Base-by-base conservation (phyloP, 2,113 vertebrate species). In the Ahaetulla prasina region DNA sequence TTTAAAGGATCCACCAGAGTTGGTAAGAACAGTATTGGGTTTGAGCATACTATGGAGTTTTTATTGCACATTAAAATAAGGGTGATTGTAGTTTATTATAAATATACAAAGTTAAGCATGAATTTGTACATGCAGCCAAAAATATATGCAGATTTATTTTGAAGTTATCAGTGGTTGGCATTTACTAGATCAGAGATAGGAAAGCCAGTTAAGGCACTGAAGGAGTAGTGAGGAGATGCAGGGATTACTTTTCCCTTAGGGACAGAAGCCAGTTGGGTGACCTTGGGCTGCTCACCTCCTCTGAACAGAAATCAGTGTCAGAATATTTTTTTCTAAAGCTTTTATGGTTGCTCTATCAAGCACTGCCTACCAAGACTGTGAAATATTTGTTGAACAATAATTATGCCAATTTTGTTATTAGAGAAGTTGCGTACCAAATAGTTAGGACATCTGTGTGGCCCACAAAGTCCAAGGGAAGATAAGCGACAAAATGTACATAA, bases 11-110 rank as follows among this genome's bases (percentile, higher is more conserved):
- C 0, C 39, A 92, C 90, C 68, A 93, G 85, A 47, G 92, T 90
- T 84, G 93, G 90, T 91, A 89, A 91, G 88, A 52, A 35, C n/a
- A 23, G 35, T 92, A 20, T 93, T 89, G 50, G 85, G 87, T n/a
- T 53, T 16, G 0, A 85, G 85, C 74, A 35, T 68, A n/a, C 53
- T 87, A n/a, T 50, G 8, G 8, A 30, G 91, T 93, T 63, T 54
- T 12, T 30, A 14, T 54, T 20, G 74, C 49, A 87, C 89, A 63
- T 92, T 49, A 7, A 0, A 90, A 43, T 2, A 94, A 84, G 90
- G 89, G 90, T n/a, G 88, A 23, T 93, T 39, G 92, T 25, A 27
- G 60, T 49, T 57, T 85, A 85, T 39, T 57, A 50, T 1, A 22
- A 84, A 20, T 20, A 3, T 6, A 39, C 92, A 60, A 18, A 50